Evolutionary conservation across 2,113 vertebrate species (phyloP).

Genomic region (Psittacula cyanocephala): DNA sequence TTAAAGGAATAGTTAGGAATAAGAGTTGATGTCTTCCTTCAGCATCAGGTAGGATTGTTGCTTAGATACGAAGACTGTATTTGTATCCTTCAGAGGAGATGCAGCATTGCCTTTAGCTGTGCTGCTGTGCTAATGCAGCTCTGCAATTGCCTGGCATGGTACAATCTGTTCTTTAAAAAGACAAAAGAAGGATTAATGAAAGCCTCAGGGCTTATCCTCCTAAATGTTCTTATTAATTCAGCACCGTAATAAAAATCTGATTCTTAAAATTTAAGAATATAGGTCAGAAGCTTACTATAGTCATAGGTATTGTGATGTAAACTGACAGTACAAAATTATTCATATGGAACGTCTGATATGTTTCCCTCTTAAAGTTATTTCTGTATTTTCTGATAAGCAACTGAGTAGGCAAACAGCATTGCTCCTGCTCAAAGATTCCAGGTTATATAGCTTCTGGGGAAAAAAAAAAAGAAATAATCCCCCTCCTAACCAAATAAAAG

Average conservation of each 20-base stretch:
- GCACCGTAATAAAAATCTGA: background rate
- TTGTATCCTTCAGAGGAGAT: background rate
- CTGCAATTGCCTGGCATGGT: background rate
- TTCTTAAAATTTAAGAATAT: background rate
- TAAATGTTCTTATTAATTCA: background rate
- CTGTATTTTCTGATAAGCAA: background rate
- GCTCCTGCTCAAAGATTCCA: background rate
- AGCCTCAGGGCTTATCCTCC: background rate
- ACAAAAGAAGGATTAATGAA: background rate
- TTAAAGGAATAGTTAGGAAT: slow-evolving; percentile 9
- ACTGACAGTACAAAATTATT: background rate
- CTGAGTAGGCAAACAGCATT: background rate
- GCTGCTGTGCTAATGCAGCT: background rate
- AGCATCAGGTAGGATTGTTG: background rate
- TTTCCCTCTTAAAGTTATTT: slow-evolving; percentile 10
- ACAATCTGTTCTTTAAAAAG: background rate
- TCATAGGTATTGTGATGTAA: background rate
- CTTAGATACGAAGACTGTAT: background rate
- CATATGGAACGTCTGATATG: background rate
- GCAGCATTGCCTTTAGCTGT: background rate
- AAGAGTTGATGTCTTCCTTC: background rate
- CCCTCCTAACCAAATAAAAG: background rate
- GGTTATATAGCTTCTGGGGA: background rate
- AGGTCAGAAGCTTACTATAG: background rate
- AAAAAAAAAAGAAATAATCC: background rate